A percentile compares a stretch with the other conserved stretches of the same genome.
Evolutionary conservation across 2,888 invertebrate species (phyloP).

Genomic region (Plemyria rubiginata): DNA sequence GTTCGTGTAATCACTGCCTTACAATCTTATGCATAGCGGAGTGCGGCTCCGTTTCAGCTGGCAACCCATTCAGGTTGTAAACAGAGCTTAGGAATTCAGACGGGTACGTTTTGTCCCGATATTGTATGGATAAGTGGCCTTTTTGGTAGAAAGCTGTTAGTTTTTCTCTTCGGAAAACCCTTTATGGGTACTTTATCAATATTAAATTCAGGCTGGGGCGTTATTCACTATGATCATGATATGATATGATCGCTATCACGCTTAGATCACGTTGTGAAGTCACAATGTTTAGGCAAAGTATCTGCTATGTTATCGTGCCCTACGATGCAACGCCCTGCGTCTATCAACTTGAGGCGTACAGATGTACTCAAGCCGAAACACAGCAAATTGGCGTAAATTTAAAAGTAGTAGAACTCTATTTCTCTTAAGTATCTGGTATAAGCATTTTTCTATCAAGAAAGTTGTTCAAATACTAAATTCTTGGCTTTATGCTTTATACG

Average conservation of each 20-base stretch:
- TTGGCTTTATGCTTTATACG: not conserved
- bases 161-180: slow-evolving; percentile 23
- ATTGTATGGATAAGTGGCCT: slow-evolving; percentile 43
- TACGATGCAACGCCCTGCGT: no score
- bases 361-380: no score
- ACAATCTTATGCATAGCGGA: slow-evolving; percentile 59
- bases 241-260: no score
- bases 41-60: slow-evolving; percentile 55
- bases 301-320: no score
- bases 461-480: not conserved
- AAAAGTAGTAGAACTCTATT: no score
- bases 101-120: slow-evolving; percentile 42
- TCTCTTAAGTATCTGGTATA: no score
- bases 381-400: no score
- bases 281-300: no score
- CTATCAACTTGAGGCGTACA: no score
- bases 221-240: no score
- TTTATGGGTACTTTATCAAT: slow-evolving; percentile 22
- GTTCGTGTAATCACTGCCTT: slow-evolving; percentile 10
- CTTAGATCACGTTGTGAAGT: no score
- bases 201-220: slow-evolving; percentile 10
- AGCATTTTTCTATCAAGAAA: no score
- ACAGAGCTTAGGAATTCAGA: slow-evolving; percentile 41
- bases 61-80: slow-evolving; percentile 56
- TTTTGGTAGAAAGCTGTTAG: slow-evolving; percentile 29